Percentiles rank a stretch among this genome's conserved stretches.
Conservation (phyloP, 2,797 vertebrate genomes). For the Hylomyscus alleni region DNA sequence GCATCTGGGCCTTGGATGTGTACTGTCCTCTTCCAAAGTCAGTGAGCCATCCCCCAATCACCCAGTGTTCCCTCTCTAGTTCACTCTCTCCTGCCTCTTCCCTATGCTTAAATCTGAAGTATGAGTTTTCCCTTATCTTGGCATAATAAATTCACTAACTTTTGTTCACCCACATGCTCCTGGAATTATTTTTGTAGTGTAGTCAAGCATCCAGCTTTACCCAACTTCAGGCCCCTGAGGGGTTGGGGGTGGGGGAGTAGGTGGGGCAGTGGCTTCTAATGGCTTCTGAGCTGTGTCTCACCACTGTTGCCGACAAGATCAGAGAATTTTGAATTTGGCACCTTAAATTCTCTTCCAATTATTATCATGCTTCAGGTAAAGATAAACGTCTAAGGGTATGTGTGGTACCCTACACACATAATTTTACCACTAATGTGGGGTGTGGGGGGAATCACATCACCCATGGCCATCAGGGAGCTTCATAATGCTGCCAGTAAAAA, state of each 20-base stretch:
- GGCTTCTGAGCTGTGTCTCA: neutral
- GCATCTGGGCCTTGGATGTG: neutral
- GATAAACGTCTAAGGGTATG: neutral
- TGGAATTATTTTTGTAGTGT: neutral
- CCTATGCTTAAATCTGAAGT: neutral
- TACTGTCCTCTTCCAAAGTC: neutral
- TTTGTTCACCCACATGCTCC: neutral
- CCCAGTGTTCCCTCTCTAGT: neutral
- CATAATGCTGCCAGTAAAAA: neutral
- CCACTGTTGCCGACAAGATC: neutral
- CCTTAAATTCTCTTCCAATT: neutral
- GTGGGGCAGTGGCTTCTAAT: neutral
- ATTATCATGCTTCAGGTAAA: neutral
- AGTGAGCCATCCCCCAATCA: neutral
- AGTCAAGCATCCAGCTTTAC: neutral
- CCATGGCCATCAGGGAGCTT: neutral
- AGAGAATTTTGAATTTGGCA: neutral
- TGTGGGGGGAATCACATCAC: neutral
- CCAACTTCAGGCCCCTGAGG: neutral
- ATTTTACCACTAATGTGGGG: neutral
- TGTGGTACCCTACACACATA: neutral
- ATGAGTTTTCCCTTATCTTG: neutral
- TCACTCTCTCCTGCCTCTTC: accelerated
- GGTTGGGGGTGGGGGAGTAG: neutral
- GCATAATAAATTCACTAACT: neutral